Evolutionary conservation across 2,888 invertebrate species (phyloP), one percentile per base, ranked within the genome.

Genomic region (Ectemnius cavifrons): DNA sequence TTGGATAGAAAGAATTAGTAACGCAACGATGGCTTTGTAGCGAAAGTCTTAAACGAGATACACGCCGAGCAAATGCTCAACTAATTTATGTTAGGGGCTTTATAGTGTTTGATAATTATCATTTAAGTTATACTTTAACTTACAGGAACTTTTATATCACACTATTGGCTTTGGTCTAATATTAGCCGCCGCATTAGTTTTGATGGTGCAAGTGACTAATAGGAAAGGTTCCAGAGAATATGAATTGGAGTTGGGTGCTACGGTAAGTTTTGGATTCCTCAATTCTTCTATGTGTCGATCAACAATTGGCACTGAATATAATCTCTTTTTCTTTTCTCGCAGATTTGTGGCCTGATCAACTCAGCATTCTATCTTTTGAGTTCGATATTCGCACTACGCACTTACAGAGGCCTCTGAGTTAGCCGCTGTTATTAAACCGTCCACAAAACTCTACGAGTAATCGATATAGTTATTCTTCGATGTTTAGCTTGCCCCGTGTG

Each of bases 111-210:
- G 37, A 37, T 11, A 37, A 37, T 11, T 37, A 37, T 37, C 37
- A 37, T 37, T 37, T 37, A 37, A 37, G 3, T 37, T 8, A 1
- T 37, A 37, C 11, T 37, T 37, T 11, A 1, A 37, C 8, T 37
- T 37, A 6, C 91, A 97, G 97, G 97, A 97, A 92, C 93, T 96
- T 67, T 92, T 97, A 77, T 97, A 96, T 87, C 97, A 97, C 84
- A 93, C 94, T 6, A 91, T 96, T 72, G 97, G 95, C 2, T 95
- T 94, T 83, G 92, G 96, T 67, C 91, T 97, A 69, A 93, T 96
- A 81, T 89, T 97, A 63, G 93, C 94, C 65, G 95, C 96, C 4
- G 94, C 95, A 6, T 89, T 95, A 61, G 93, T 94, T 1, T 92
- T 96, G 47, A 87, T 97, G 14, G 93, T 96, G 59, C 93, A 94